Percentiles rank a stretch among this genome's conserved stretches.
phyloP scores from a whole-genome alignment of 2,888 invertebrate species.

The Brachypalpus laphriformis region DNA sequence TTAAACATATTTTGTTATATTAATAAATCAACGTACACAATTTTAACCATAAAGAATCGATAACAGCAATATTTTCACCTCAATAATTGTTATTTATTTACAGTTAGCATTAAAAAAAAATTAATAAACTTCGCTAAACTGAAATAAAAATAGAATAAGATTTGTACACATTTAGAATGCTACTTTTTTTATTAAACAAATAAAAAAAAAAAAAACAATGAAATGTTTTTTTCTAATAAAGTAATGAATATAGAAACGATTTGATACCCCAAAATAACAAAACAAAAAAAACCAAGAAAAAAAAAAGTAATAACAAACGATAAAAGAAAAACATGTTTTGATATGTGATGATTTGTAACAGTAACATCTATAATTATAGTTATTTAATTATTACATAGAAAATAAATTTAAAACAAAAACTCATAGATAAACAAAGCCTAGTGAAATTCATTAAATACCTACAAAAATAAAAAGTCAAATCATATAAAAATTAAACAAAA shows the following conservation, averaged over 20 bases:
- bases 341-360: constrained; percentile 79
- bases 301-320: constrained; percentile 20
- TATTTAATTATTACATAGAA: constrained; percentile 64
- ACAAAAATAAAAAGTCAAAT: constrained; percentile 63
- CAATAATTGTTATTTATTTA: constrained; percentile 55
- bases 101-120: constrained; percentile 45
- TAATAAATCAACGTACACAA: constrained; percentile 12
- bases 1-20: constrained; percentile 19
- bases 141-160: constrained; percentile 59
- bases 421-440: constrained; percentile 69
- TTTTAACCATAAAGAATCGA: constrained; percentile 8
- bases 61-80: constrained; percentile 62
- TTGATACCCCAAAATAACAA: constrained; percentile 64
- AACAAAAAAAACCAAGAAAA: constrained; percentile 17
- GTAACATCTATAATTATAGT: constrained; percentile 69
- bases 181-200: constrained; percentile 59
- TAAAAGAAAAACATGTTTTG: constrained; percentile 72
- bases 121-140: constrained; percentile 52
- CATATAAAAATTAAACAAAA: constrained; percentile 67
- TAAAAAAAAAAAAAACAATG: constrained; percentile 30
- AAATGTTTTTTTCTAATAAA: constrained; percentile 49
- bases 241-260: constrained; percentile 53
- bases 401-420: constrained; percentile 58
- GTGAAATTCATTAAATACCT: constrained; percentile 71
- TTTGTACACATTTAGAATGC: constrained; percentile 67